phyloP scores from a whole-genome alignment of 2,797 vertebrate genomes.

The Gallinago solitaria region DNA sequence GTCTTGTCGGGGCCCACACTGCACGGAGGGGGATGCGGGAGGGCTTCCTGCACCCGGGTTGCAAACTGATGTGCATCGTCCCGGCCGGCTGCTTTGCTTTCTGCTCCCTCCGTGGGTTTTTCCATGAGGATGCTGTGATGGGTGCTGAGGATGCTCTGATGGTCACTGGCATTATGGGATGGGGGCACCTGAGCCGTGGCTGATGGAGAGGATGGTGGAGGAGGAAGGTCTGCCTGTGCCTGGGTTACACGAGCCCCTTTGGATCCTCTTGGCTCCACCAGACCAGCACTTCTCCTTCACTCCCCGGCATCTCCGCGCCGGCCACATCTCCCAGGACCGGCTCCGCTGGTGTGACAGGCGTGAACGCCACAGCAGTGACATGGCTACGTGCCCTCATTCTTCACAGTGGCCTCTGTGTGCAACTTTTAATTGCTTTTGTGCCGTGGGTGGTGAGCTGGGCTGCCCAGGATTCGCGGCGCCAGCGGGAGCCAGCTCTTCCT shows the following conservation, averaged over 20 bases:
- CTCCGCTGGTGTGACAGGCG: conserved; percentile 35
- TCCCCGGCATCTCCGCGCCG: background rate
- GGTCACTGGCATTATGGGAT: background rate
- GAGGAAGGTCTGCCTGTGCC: background rate
- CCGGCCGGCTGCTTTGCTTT: background rate
- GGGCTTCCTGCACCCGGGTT: background rate
- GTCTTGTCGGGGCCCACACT: fast-evolving
- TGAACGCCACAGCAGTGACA: background rate
- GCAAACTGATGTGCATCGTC: fast-evolving
- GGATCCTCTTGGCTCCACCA: fast-evolving
- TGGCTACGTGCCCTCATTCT: conserved; percentile 41
- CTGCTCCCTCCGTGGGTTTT: fast-evolving
- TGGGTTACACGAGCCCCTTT: background rate
- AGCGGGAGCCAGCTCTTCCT: background rate
- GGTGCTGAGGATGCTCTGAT: background rate
- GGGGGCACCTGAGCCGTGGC: background rate
- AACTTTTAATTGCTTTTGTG: conserved; percentile 63
- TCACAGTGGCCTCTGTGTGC: conserved; percentile 39
- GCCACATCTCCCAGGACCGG: background rate
- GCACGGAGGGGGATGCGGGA: background rate
- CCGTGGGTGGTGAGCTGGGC: conserved; percentile 33
- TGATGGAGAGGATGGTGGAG: background rate
- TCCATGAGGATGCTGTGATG: background rate
- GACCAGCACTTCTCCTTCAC: background rate
- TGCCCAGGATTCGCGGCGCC: conserved; percentile 20